These are phyloP conservation scores for Drosophila niveifrons DNA, from an alignment of 2,888 invertebrate genomes.

Conservation along the genomic window DNA sequence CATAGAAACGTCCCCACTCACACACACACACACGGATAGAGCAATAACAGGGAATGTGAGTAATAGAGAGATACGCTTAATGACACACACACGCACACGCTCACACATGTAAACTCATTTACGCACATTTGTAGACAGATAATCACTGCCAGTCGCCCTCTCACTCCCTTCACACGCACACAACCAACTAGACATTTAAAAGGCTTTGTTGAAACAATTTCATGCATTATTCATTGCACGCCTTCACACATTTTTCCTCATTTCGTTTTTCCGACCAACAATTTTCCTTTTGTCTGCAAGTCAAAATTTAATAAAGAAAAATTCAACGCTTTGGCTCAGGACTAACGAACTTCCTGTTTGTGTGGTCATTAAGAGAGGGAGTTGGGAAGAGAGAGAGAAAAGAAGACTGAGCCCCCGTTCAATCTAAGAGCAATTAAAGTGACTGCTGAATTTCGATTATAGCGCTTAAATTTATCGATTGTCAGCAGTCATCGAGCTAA, in stretches of 20 bases:
- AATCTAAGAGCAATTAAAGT: constrained; percentile 56
- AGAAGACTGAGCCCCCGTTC: neutral
- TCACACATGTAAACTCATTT: constrained; percentile 37
- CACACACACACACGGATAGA: constrained; percentile 17
- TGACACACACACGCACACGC: constrained; percentile 51
- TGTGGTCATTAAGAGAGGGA: constrained; percentile 36
- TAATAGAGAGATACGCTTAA: constrained; percentile 38
- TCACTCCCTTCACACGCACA: neutral
- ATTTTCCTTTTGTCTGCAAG: constrained; percentile 44
- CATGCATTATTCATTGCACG: constrained; percentile 83
- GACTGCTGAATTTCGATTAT: constrained; percentile 36
- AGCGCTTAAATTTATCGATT: constrained; percentile 44
- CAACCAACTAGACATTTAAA: constrained; percentile 27
- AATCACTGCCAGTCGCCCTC: constrained; percentile 60
- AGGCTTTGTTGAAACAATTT: constrained; percentile 62
- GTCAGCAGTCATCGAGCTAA: constrained; percentile 33
- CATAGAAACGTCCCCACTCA: constrained; percentile 43
- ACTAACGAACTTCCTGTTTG: constrained; percentile 74
- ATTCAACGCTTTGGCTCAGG: constrained; percentile 41
- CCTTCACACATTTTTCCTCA: constrained; percentile 75
- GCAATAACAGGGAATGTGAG: constrained; percentile 18
- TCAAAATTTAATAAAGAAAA: constrained; percentile 77
- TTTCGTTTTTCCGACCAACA: constrained; percentile 59
- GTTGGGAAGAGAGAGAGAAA: neutral
- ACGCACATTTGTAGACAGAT: constrained; percentile 60